These are phyloP conservation scores for Forbesichthys papilliferus DNA, from an alignment of 2,113 vertebrate species.

Conservation along the genomic window DNA sequence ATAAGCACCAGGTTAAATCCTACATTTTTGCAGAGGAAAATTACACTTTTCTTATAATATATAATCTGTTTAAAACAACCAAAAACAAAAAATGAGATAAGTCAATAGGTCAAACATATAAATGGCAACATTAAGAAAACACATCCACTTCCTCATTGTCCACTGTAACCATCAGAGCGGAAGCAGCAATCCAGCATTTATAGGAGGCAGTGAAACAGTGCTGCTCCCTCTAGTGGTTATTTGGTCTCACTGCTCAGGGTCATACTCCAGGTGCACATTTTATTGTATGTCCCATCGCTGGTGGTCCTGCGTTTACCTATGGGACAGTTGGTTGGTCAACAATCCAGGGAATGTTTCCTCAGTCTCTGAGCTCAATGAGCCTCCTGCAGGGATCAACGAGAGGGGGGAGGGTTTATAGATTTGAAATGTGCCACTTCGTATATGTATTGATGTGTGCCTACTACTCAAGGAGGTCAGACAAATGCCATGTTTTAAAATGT, in stretches of 20 bases:
- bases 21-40: slow-evolving; percentile 16
- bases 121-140: slow-evolving; percentile 42
- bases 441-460: no score
- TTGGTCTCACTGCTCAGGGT: slow-evolving; percentile 17
- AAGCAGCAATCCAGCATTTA: slow-evolving; percentile 16
- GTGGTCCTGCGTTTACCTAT: slow-evolving; percentile 70
- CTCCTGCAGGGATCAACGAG: slow-evolving; percentile 74
- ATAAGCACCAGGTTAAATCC: slow-evolving; percentile 37
- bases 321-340: slow-evolving; percentile 84
- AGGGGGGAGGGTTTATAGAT: not conserved
- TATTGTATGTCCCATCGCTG: slow-evolving; percentile 10
- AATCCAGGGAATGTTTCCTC: slow-evolving; percentile 84
- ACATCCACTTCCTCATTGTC: slow-evolving; percentile 21
- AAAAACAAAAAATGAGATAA: not conserved
- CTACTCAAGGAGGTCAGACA: no score
- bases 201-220: slow-evolving; percentile 21
- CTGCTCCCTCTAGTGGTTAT: slow-evolving; percentile 75
- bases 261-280: slow-evolving; percentile 9
- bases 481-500: no score
- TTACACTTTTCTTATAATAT: not conserved
- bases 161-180: slow-evolving; percentile 21
- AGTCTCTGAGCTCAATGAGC: slow-evolving; percentile 84
- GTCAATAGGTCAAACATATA: slow-evolving; percentile 23
- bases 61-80: not conserved
- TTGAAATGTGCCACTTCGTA: not conserved